Conservation (phyloP, 2,888 invertebrate species). For the Metacarcinus magister region DNA sequence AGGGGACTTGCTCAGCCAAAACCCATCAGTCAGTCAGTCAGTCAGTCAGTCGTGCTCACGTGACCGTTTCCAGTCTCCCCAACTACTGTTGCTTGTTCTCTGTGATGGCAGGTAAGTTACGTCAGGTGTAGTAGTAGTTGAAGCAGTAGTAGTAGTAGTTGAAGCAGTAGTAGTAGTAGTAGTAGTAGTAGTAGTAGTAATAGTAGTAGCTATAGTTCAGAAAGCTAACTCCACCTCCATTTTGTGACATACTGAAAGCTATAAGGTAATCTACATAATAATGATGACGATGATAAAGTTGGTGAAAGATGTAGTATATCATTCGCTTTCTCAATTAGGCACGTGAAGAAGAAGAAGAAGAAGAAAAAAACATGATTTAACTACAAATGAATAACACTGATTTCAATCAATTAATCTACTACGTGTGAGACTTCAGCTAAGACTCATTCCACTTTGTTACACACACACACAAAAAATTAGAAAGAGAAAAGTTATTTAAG, state of each 20-base stretch:
- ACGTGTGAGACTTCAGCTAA: not conserved
- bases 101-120: not conserved
- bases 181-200: constrained; percentile 34
- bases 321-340: not conserved
- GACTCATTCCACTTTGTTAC: not conserved
- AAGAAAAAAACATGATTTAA: not conserved
- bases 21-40: not conserved
- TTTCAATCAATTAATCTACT: not conserved
- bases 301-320: not conserved
- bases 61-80: not conserved
- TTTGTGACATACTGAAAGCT: no score
- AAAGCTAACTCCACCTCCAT: no score
- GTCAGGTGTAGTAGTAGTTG: not conserved
- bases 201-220: not conserved
- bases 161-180: constrained; percentile 32
- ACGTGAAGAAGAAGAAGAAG: not conserved
- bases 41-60: not conserved
- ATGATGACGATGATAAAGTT: not conserved
- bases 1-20: not conserved
- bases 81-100: not conserved
- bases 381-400: not conserved
- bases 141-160: not conserved
- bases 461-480: not conserved
- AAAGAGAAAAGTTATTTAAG: not conserved
- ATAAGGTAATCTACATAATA: not conserved